Percentiles rank a stretch among this genome's conserved stretches.
Conservation (phyloP, 2,113 vertebrate genomes). For the Embiotoca jacksoni region DNA sequence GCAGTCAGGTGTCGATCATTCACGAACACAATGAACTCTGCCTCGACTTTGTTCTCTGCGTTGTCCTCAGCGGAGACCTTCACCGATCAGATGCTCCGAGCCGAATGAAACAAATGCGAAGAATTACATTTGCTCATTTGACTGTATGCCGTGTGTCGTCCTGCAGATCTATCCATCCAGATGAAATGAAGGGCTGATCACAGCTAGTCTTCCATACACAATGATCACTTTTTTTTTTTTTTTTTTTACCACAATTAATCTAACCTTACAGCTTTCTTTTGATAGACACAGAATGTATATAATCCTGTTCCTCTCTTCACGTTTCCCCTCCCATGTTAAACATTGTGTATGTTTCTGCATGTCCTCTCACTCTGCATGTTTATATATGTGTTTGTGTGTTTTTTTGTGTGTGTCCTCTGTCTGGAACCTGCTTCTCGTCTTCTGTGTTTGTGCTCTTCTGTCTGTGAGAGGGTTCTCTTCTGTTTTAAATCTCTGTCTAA, state of each 20-base stretch:
- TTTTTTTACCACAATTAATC: conserved; percentile 30
- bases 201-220: conserved; percentile 26
- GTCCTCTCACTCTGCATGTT: conserved; percentile 82
- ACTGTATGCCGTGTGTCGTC: conserved; percentile 51
- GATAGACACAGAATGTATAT: conserved; percentile 56
- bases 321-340: conserved; percentile 22
- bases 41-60: not conserved
- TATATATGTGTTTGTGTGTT: conserved; percentile 78
- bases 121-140: conserved; percentile 62
- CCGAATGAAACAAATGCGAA: conserved; percentile 44
- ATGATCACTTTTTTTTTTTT: conserved; percentile 26
- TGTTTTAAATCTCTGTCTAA: conserved; percentile 31
- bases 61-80: conserved; percentile 1
- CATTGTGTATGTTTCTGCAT: conserved; percentile 77
- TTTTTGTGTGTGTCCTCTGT: conserved; percentile 27
- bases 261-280: conserved; percentile 64
- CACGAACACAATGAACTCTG: not conserved
- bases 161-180: conserved; percentile 65
- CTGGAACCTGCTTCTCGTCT: conserved; percentile 37
- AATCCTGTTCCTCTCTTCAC: conserved; percentile 43
- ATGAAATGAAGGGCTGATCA: conserved; percentile 80
- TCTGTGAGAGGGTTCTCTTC: conserved; percentile 38
- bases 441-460: conserved; percentile 60
- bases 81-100: conserved; percentile 40
- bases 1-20: not conserved